A percentile compares a stretch with the other conserved stretches of the same genome.
These are phyloP conservation scores for Blastobasis lacticolella DNA, from an alignment of 2,888 invertebrate genomes.

Conservation along the genomic window DNA sequence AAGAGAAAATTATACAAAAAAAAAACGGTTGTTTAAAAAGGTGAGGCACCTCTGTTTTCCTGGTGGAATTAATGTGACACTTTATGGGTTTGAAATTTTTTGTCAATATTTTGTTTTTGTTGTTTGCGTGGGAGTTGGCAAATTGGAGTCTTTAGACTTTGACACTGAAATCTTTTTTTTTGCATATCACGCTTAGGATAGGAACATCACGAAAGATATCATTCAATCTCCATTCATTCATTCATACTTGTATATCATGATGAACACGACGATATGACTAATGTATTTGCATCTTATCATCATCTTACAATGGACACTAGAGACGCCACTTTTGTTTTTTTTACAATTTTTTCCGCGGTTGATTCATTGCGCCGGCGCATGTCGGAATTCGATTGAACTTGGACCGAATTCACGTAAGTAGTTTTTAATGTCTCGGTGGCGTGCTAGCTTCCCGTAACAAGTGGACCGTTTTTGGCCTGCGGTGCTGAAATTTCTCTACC, in stretches of 20 bases:
- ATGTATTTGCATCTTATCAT: background rate
- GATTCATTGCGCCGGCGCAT: constrained; percentile 19
- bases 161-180: too few relatives aligned
- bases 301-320: background rate
- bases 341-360: constrained; percentile 8
- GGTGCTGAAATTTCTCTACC: background rate
- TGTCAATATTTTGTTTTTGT: background rate
- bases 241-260: too few relatives aligned
- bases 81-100: background rate
- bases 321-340: background rate
- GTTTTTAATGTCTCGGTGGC: constrained; percentile 36
- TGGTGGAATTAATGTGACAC: background rate
- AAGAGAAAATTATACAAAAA: constrained; percentile 17
- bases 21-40: background rate
- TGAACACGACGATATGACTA: background rate
- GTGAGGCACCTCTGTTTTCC: background rate
- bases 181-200: too few relatives aligned
- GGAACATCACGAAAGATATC: too few relatives aligned
- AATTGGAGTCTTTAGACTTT: too few relatives aligned
- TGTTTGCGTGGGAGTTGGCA: background rate
- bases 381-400: constrained; percentile 36
- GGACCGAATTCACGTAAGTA: constrained; percentile 50
- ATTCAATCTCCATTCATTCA: too few relatives aligned
- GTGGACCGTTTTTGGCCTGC: constrained; percentile 6
- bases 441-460: constrained; percentile 16